phyloP scores from a whole-genome alignment of 2,113 vertebrate genomes.

The Syrmaticus mikado region DNA sequence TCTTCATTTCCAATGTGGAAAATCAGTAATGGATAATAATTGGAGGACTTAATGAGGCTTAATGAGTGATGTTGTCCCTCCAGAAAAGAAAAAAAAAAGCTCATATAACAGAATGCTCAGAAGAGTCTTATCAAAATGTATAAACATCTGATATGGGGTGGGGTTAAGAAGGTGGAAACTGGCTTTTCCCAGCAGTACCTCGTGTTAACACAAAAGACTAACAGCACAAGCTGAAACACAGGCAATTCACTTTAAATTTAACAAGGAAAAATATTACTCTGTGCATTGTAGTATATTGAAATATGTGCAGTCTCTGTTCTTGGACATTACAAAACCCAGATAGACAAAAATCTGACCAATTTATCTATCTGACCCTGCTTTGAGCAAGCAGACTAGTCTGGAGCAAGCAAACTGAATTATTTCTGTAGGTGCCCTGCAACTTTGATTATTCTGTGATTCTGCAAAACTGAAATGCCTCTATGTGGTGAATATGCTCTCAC shows the following conservation, averaged over 20 bases:
- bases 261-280: not conserved
- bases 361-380: not conserved
- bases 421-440: not conserved
- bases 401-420: not conserved
- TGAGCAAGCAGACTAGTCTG: not conserved
- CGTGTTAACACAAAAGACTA: not conserved
- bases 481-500: not conserved
- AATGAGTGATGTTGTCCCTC: too few relatives aligned
- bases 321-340: not conserved
- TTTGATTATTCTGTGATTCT: not conserved
- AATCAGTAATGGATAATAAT: too few relatives aligned
- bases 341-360: not conserved
- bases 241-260: not conserved
- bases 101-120: not conserved
- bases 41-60: too few relatives aligned
- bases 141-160: not conserved
- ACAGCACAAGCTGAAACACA: not conserved
- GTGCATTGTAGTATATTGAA: not conserved
- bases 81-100: too few relatives aligned
- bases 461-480: not conserved
- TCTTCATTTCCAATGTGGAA: too few relatives aligned
- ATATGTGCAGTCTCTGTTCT: not conserved
- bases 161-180: not conserved
- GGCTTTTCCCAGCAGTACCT: not conserved
- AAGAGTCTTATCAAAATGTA: rapidly evolving